Evolutionary conservation across 2,113 vertebrate genomes (phyloP).

Genomic region (Tichodroma muraria): DNA sequence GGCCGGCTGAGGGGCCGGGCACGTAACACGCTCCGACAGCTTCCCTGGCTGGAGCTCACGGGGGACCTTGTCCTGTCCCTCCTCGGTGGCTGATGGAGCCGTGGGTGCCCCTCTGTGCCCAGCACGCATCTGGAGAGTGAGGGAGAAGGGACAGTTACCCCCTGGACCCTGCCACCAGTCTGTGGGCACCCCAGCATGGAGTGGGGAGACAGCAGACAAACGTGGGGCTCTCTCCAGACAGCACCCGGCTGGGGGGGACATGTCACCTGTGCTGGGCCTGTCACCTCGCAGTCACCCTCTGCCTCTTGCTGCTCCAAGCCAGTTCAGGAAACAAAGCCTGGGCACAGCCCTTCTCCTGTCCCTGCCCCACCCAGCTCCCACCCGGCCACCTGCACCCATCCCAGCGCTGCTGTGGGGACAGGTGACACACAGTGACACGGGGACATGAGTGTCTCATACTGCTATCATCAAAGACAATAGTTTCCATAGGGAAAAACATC

Average conservation of each 20-base stretch:
- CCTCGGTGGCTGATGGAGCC: neutral
- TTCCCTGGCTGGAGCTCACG: neutral
- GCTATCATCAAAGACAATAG: fast-evolving
- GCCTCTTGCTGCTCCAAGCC: neutral
- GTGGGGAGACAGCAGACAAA: neutral
- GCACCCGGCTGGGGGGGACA: neutral
- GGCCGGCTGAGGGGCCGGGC: fast-evolving
- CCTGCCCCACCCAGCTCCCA: neutral
- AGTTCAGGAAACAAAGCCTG: neutral
- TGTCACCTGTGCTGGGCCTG: neutral
- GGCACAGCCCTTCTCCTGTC: neutral
- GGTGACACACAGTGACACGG: fast-evolving
- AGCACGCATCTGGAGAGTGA: neutral
- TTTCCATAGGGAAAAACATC: neutral
- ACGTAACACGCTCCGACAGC: neutral
- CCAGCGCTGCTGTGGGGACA: neutral
- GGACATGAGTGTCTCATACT: neutral
- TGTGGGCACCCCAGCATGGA: fast-evolving
- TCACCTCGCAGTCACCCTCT: neutral
- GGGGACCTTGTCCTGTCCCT: neutral
- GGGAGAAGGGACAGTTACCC: neutral
- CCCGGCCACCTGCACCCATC: neutral
- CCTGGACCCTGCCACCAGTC: neutral
- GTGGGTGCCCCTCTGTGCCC: neutral
- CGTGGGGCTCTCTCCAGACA: fast-evolving